These are phyloP conservation scores for Guaruba guarouba DNA, from an alignment of 2,113 vertebrate species.

Conservation along the genomic window DNA sequence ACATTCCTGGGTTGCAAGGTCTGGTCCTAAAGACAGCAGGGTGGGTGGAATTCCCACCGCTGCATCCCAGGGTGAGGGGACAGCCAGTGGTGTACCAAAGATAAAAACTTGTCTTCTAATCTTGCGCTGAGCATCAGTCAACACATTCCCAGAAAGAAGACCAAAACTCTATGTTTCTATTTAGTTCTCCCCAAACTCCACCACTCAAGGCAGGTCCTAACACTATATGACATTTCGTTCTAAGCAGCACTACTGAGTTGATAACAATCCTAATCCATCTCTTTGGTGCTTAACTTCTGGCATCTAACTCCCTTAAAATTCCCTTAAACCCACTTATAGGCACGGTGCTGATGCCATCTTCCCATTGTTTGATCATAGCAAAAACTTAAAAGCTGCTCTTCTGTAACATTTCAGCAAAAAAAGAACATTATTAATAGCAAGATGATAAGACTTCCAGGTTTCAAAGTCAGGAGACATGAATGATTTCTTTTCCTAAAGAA, in stretches of 20 bases:
- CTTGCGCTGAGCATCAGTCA: background rate
- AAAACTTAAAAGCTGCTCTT: conserved; percentile 22
- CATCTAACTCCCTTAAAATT: background rate
- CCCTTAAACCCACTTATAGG: background rate
- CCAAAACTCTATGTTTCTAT: background rate
- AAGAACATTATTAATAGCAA: background rate
- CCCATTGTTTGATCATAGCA: background rate
- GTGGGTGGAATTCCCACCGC: background rate
- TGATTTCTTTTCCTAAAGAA: conserved; percentile 29
- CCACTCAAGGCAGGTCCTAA: background rate
- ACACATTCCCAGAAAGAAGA: background rate
- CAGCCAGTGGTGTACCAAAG: background rate
- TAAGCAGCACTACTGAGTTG: background rate
- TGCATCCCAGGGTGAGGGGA: background rate
- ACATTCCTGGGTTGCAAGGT: background rate
- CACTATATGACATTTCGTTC: background rate
- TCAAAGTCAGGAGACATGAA: conserved; percentile 18
- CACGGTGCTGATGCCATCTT: background rate
- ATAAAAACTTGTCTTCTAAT: background rate
- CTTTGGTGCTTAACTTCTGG: background rate
- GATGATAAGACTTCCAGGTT: conserved; percentile 13
- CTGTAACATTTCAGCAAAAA: background rate
- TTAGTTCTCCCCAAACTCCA: background rate
- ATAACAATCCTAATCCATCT: background rate
- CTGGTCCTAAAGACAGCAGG: too few species aligned